Base-by-base conservation (phyloP, 1,140 invertebrate genomes). In the Drosophila equinoxialis region DNA sequence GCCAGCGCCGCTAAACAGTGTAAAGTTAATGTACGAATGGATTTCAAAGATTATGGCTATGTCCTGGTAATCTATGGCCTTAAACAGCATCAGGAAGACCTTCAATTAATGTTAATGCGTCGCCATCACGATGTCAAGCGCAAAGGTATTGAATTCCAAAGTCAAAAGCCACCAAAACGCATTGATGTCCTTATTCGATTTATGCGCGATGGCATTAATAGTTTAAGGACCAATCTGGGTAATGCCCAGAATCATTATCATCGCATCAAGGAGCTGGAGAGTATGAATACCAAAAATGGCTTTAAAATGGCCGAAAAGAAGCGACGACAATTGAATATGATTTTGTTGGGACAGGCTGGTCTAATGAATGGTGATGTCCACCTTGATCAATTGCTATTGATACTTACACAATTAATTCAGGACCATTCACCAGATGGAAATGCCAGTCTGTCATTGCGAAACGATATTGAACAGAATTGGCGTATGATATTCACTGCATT, bases 301-400 rank as follows among this genome's bases (percentile, higher is more conserved):
- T 83, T 73, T 26, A 92, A 93, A 48, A 82, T 92, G 51, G 90
- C 68, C 83, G 93, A 82, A 54, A 77, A 71, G 81, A 93, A 85
- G 64, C 91, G 75, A 81, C 90, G 79, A 81, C 92, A 85, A 62
- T 67, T 94, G 0, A 94, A 94, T 69, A 94, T 94, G 92, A 91
- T 94, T 30, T 71, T 94, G 3, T 71, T 94, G 4, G 94, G 94
- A 0, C 93, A 94, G 81, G 93, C 93, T 1, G 94, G 93, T 3
- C 91, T 94, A 10, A 78, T 89, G 1, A 92, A 93, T 72, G 94
- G 94, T n/a, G 80, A 79, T 5, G 84, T 85, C 55, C 93, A 93
- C 78, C 68, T 94, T 17, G 92, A 79, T n/a, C 91, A 93, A 69
- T 71, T 94, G 23, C 63, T 93, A 45, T 59, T 78, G 2, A 77